Evolutionary conservation across 2,888 invertebrate genomes (phyloP).

Genomic region (Stictocephala bisonia): DNA sequence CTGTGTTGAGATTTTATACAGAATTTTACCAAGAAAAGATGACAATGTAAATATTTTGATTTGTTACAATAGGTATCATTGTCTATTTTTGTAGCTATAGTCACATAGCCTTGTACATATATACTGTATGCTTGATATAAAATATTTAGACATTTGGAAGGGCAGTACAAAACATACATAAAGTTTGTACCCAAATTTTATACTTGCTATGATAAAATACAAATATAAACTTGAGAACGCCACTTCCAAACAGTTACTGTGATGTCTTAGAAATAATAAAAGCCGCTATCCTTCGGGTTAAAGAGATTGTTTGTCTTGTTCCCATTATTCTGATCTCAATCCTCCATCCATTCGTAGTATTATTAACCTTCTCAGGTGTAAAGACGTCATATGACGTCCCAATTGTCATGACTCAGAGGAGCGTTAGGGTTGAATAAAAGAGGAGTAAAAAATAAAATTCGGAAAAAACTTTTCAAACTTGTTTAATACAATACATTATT

Average conservation of each 20-base stretch:
- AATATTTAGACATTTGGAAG: constrained; percentile 40
- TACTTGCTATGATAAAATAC: constrained; percentile 28
- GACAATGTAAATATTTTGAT: constrained; percentile 26
- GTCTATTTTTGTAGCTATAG: constrained; percentile 42
- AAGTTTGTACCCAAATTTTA: constrained; percentile 46
- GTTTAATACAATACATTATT: too few species aligned
- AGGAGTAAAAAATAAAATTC: too few species aligned
- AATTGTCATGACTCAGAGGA: too few species aligned
- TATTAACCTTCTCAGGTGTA: too few species aligned
- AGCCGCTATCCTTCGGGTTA: constrained; percentile 17
- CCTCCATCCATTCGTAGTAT: too few species aligned
- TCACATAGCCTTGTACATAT: constrained; percentile 11
- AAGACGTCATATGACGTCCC: too few species aligned
- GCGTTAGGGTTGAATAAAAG: too few species aligned
- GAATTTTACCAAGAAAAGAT: constrained; percentile 7
- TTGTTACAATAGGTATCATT: constrained; percentile 28
- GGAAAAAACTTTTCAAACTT: too few species aligned
- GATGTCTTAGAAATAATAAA: constrained; percentile 28
- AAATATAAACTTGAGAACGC: background rate
- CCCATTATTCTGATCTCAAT: too few species aligned
- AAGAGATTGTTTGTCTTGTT: too few species aligned
- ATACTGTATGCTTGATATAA: constrained; percentile 29
- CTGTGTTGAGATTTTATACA: constrained; percentile 31
- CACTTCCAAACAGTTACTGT: constrained; percentile 29
- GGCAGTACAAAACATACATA: constrained; percentile 41